These are phyloP conservation scores for Macropis europaea DNA, from an alignment of 2,888 invertebrate genomes.

Conservation along the genomic window DNA sequence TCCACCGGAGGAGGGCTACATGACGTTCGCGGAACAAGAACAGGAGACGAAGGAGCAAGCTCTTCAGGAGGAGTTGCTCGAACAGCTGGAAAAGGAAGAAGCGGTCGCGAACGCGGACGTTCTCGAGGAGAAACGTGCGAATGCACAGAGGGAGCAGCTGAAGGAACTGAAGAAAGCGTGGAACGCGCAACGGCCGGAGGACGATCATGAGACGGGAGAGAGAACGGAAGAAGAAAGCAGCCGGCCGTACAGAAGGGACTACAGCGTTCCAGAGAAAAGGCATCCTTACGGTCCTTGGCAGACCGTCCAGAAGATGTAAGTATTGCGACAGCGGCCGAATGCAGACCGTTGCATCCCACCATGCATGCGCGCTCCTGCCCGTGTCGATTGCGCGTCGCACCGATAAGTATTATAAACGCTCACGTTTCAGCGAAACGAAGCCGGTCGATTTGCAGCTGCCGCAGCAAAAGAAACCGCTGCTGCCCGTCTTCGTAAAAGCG, in stretches of 20 bases:
- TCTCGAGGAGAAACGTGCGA: conserved; percentile 75
- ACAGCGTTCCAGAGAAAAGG: conserved; percentile 83
- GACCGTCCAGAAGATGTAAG: conserved; percentile 84
- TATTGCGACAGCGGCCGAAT: conserved; percentile 39
- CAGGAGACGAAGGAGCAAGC: conserved; percentile 81
- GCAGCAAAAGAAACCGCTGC: conserved; percentile 76
- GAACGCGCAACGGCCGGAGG: conserved; percentile 80
- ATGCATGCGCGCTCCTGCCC: no score
- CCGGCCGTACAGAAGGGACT: conserved; percentile 79
- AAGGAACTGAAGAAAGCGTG: conserved; percentile 75
- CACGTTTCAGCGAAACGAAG: conserved; percentile 79
- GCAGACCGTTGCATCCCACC: background rate
- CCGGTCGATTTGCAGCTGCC: conserved; percentile 88
- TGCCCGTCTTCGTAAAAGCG: conserved; percentile 78
- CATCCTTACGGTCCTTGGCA: conserved; percentile 91
- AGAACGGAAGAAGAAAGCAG: conserved; percentile 72
- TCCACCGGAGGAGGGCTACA: conserved; percentile 86
- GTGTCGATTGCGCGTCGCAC: no score
- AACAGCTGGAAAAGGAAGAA: conserved; percentile 80
- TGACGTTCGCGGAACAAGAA: conserved; percentile 85
- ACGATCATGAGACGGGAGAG: conserved; percentile 57
- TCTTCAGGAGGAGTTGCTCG: conserved; percentile 79
- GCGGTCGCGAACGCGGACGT: conserved; percentile 78
- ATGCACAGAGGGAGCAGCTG: conserved; percentile 71
- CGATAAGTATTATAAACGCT: no score